A percentile compares a stretch with the other conserved stretches of the same genome.
These are phyloP conservation scores for Neoarius graeffei DNA, from an alignment of 2,113 vertebrate species.

Conservation along the genomic window DNA sequence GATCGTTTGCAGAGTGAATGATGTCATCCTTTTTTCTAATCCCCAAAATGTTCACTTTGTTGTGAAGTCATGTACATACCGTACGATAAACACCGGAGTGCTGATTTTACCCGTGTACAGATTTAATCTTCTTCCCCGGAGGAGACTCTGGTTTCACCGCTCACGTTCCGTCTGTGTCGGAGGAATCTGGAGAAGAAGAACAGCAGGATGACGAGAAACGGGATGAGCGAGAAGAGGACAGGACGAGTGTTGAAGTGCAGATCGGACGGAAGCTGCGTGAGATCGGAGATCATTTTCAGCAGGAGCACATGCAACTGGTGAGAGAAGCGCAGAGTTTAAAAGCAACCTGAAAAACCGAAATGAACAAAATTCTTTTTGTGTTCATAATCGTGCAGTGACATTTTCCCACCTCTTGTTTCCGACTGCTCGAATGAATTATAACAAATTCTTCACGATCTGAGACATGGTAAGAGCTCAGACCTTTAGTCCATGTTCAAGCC, in stretches of 20 bases:
- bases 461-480: not conserved
- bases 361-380: too few species aligned
- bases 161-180: conserved; percentile 15
- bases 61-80: not conserved
- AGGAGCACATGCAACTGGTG: conserved; percentile 50
- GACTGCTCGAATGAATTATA: not conserved
- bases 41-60: not conserved
- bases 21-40: not conserved
- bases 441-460: not conserved
- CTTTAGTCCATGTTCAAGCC: not conserved
- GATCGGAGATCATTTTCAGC: conserved; percentile 53
- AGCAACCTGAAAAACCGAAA: not conserved
- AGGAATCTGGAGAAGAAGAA: conserved; percentile 8
- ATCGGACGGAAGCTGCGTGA: conserved; percentile 49
- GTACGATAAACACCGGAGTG: not conserved
- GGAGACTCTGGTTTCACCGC: conserved; percentile 39
- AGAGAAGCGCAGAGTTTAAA: not conserved
- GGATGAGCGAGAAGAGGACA: conserved; percentile 35
- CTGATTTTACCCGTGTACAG: not conserved
- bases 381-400: not conserved
- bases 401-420: not conserved
- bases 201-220: conserved; percentile 13
- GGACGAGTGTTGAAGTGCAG: conserved; percentile 45
- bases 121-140: conserved; percentile 26
- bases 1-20: not conserved